Evolutionary conservation across 2,797 vertebrate genomes (phyloP).

Genomic region (Acipenser transmontanus): DNA sequence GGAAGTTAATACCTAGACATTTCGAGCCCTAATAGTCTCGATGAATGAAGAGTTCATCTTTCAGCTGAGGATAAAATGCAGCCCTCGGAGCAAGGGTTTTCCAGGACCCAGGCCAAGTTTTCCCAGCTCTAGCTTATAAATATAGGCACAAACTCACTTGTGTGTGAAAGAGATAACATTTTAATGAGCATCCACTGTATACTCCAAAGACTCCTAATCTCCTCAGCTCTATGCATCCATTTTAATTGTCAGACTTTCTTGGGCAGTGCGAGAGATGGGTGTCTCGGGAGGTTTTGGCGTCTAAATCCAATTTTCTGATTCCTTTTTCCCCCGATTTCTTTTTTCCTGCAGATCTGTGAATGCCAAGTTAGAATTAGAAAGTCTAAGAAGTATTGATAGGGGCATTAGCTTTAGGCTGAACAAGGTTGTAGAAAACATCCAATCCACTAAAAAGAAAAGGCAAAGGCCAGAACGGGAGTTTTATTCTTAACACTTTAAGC

Average conservation of each 20-base stretch:
- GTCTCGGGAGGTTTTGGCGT: slow-evolving; percentile 28
- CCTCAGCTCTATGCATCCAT: slow-evolving; percentile 19
- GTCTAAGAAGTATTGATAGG: slow-evolving; percentile 37
- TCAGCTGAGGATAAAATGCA: neutral
- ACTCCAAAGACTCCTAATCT: slow-evolving; percentile 38
- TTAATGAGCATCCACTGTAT: slow-evolving; percentile 29
- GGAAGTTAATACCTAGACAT: neutral
- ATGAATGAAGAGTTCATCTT: neutral
- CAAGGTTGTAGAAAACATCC: neutral
- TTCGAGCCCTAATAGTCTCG: neutral
- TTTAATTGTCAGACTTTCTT: slow-evolving; percentile 37
- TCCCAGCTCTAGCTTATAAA: slow-evolving; percentile 10
- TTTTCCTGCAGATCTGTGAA: slow-evolving; percentile 30
- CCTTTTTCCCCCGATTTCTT: slow-evolving; percentile 29
- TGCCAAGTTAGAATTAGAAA: slow-evolving; percentile 44
- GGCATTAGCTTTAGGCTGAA: neutral
- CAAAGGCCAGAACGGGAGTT: neutral
- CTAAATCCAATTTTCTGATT: slow-evolving; percentile 38
- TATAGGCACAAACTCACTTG: slow-evolving; percentile 36
- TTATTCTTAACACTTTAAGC: neutral
- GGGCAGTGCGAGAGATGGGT: slow-evolving; percentile 29
- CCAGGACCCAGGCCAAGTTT: slow-evolving; percentile 23
- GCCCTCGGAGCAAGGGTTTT: slow-evolving; percentile 13
- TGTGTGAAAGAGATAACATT: slow-evolving; percentile 34
- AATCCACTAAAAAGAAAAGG: neutral